Evolutionary conservation across 2,797 vertebrate genomes (phyloP), one percentile per base, ranked within the genome.

Genomic region (Lates japonicus): DNA sequence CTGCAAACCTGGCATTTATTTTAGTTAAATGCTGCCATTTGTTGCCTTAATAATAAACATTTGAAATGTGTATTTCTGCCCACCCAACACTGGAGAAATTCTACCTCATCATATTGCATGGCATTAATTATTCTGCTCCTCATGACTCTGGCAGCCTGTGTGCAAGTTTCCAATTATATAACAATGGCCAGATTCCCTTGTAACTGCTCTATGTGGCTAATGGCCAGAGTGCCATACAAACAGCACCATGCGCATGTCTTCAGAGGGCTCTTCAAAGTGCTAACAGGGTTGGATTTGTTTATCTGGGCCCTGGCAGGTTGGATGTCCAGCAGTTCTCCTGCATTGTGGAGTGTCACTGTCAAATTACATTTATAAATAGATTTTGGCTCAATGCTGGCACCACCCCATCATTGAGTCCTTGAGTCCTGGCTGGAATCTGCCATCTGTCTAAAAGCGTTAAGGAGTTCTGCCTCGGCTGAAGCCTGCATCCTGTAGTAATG

Each of bases 311-410:
- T 78, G 87, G 88, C 88, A 89, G 88, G 77, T 80, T 77, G 39
- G 57, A 76, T 78, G 85, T 91, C 87, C 83, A 84, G 82, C 87
- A 81, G 79, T 71, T 80, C 63, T 78, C 72, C 71, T 82, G 70
- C 76, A 78, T 81, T 79, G 85, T 84, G 61, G 61, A 83, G 69
- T 71, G 86, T 92, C 86, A 82, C 84, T 89, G 87, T 93, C 86
- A 90, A 92, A 92, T 93, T 78, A 84, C 55, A 80, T 92, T 82
- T 92, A 93, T 91, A 91, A 94, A 94, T 93, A 94, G 92, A 89
- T 74, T 78, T 87, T 76, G 85, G 83, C 88, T 87, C 66, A 52
- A 48, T 62, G 63, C 76, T 88, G 87, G 81, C 86, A 80, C 74
- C 75, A 49, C 48, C 80, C 81, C 83, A 76, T 90, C 78, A 84